Base-by-base conservation (phyloP, 2,888 invertebrate genomes). In the Eristalis pertinax region DNA sequence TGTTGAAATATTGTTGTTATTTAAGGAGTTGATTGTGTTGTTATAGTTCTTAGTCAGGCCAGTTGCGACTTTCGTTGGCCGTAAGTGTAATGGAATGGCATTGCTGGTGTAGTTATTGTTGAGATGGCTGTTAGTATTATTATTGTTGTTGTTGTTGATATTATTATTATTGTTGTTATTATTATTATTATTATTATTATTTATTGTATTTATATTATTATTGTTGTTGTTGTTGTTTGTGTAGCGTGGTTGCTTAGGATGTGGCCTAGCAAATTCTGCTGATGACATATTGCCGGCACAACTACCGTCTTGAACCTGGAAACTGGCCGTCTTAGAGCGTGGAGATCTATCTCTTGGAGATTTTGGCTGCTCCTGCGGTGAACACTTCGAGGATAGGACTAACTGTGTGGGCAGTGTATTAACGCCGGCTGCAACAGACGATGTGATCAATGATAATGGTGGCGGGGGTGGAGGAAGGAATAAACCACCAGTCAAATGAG, bases 251-350 rank as follows among this genome's bases (percentile, higher is more conserved):
- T 91, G 90, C 72, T 91, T 91, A 41, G 91, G 91, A 87, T 91
- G 90, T 68, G 91, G 91, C 58, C 90, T 88, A 13, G 90, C 90
- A 89, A 91, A 91, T 88, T 91, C 90, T 13, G 90, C 84, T 43
- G 90, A 90, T 76, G 90, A 90, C 90, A 90, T 90, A 78, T 87
- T 85, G 86, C 82, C 77, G 65, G 70, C n/a, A 74, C 86, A 78
- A 83, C 67, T 83, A 76, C 76, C 73, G 60, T 82, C 83, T 84
- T 88, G 88, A 84, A 76, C 87, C 83, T 85, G 89, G 88, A 89
- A 89, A 88, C 75, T 85, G 72, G 84, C 75, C 68, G 79, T 63
- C 65, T 79, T 84, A 15, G 84, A 84, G 79, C 76, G 87, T 76
- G 87, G 87, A 87, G 86, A 83, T 87, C 83, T 83, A 76, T 87